Evolutionary conservation across 1,140 invertebrate species (phyloP).

Genomic region (Dendroctonus valens): DNA sequence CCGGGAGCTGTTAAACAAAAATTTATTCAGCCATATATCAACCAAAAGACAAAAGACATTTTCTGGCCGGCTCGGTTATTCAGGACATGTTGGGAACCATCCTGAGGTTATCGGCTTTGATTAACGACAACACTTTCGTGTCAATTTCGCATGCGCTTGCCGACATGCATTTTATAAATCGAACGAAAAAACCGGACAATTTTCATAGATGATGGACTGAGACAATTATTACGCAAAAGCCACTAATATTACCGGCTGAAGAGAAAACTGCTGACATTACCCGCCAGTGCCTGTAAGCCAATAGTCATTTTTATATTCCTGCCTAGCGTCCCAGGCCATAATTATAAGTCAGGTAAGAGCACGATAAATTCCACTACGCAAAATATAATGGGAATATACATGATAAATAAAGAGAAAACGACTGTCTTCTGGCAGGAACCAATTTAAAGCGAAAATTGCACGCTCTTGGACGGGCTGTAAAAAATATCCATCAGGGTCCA

Average conservation of each 20-base stretch:
- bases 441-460: constrained; percentile 3
- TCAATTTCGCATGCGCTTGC: not conserved
- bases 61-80: constrained; percentile 17
- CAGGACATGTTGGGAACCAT: constrained; percentile 16
- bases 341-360: not conserved
- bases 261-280: not conserved
- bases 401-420: constrained; percentile 4
- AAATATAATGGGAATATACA: constrained; percentile 1
- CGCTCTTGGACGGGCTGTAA: not conserved
- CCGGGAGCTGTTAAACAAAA: constrained; percentile 31
- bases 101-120: constrained; percentile 1
- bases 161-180: no score
- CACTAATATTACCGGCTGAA: not conserved
- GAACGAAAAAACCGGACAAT: no score
- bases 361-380: not conserved
- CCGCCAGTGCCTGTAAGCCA: not conserved
- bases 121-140: not conserved
- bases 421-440: not conserved
- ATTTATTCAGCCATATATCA: constrained; percentile 28
- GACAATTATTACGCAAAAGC: no score
- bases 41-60: constrained; percentile 32
- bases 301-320: constrained; percentile 4
- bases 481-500: not conserved
- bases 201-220: no score
- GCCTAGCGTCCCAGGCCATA: not conserved